Evolutionary conservation across 2,113 vertebrate species (phyloP).

Genomic region (Columba livia): DNA sequence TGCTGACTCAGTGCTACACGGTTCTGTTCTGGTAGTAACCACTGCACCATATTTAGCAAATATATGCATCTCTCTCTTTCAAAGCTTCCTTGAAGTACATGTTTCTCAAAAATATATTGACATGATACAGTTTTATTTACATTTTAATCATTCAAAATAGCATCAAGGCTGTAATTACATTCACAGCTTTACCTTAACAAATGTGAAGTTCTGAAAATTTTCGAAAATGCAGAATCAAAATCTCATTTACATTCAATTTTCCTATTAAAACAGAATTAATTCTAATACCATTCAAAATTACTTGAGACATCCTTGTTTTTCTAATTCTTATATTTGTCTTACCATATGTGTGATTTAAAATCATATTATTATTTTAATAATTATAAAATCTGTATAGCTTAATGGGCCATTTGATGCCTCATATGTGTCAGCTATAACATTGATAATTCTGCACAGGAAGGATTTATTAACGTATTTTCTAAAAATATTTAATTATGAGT

Average conservation of each 20-base stretch:
- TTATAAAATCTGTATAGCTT: neutral
- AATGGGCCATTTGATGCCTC: neutral
- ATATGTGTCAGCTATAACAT: neutral
- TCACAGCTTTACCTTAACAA: neutral
- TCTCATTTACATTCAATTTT: neutral
- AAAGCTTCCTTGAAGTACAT: neutral
- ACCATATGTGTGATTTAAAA: neutral
- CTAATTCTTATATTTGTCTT: neutral
- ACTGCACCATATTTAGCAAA: neutral
- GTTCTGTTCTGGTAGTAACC: neutral
- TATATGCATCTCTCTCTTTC: neutral
- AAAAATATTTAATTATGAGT: neutral
- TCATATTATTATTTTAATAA: neutral
- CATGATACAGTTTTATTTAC: neutral
- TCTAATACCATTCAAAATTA: neutral
- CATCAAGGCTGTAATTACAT: neutral
- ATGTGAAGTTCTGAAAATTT: neutral
- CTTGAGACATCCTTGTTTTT: neutral
- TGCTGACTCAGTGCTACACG: neutral
- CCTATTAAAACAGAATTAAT: neutral
- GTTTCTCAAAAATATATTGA: neutral
- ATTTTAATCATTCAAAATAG: neutral
- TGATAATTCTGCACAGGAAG: neutral
- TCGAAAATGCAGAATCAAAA: neutral
- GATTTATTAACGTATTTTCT: neutral